Evolutionary conservation across 2,888 invertebrate species (phyloP).

Genomic region (Agrochola lychnidis): DNA sequence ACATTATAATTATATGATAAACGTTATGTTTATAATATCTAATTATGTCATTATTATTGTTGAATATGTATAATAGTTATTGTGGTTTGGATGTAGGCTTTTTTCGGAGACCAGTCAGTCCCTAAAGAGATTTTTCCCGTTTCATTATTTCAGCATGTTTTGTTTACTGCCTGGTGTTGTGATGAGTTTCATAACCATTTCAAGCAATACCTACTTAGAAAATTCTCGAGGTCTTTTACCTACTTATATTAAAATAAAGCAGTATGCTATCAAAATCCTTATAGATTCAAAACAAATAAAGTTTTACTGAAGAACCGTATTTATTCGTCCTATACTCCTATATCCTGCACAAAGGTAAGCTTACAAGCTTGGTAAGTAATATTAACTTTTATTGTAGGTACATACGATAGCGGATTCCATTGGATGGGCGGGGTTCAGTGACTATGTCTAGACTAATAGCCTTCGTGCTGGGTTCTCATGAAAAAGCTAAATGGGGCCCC

Average conservation of each 20-base stretch:
- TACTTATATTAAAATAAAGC: neutral
- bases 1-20: neutral
- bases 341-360: neutral
- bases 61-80: no score
- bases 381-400: conserved; percentile 6
- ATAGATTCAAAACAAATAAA: neutral
- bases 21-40: neutral
- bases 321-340: neutral
- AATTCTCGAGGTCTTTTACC: neutral
- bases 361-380: conserved; percentile 3
- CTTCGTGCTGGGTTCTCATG: conserved; percentile 69
- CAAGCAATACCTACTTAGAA: neutral
- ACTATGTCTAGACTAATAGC: conserved; percentile 58
- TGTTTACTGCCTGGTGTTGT: neutral
- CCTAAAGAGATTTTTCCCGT: neutral
- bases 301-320: neutral
- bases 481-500: conserved; percentile 29
- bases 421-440: conserved; percentile 25
- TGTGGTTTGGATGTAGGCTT: neutral
- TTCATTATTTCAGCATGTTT: neutral
- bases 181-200: conserved; percentile 1
- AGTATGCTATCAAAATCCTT: neutral
- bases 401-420: neutral
- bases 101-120: neutral
- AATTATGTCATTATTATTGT: neutral